Conservation (phyloP, 2,888 invertebrate genomes). For the Tryphoninae sp. region DNA sequence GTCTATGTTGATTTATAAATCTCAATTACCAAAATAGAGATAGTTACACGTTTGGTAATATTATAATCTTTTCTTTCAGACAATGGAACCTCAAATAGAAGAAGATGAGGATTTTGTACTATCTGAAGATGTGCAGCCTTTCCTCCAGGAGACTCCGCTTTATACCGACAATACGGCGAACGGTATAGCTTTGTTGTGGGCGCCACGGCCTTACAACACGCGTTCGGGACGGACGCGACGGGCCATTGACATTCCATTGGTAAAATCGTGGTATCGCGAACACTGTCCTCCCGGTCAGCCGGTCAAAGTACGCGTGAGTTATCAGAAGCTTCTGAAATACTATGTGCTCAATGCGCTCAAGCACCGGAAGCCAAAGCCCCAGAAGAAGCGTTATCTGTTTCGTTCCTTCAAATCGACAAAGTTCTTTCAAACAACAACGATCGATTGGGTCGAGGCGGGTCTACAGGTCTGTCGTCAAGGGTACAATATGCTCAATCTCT, state of each 20-base stretch:
- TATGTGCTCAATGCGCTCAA: constrained; percentile 99
- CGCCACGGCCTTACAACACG: constrained; percentile 98
- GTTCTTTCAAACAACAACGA: constrained; percentile 99
- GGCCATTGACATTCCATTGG: constrained; percentile 98
- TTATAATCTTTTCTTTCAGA: constrained; percentile 76
- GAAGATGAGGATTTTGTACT: constrained; percentile 97
- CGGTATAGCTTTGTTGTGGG: constrained; percentile 98
- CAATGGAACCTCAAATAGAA: constrained; percentile 93
- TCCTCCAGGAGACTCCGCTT: constrained; percentile 96
- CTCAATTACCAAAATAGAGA: background rate
- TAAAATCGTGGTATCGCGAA: constrained; percentile 98
- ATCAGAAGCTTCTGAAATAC: constrained; percentile 99
- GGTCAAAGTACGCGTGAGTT: constrained; percentile 99
- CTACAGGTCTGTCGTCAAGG: constrained; percentile 99
- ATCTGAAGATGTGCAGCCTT: constrained; percentile 94
- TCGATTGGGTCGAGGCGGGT: constrained; percentile 99
- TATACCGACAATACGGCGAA: constrained; percentile 99
- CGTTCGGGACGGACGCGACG: constrained; percentile 95
- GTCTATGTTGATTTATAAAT: too few relatives aligned
- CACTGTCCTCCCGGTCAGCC: constrained; percentile 98
- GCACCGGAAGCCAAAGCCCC: constrained; percentile 98
- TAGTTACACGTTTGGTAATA: background rate
- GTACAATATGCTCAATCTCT: constrained; percentile 99
- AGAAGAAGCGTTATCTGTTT: constrained; percentile 98
- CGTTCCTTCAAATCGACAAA: constrained; percentile 99